Conservation (phyloP, 2,113 vertebrate species). For the Myrmecophaga tridactyla region DNA sequence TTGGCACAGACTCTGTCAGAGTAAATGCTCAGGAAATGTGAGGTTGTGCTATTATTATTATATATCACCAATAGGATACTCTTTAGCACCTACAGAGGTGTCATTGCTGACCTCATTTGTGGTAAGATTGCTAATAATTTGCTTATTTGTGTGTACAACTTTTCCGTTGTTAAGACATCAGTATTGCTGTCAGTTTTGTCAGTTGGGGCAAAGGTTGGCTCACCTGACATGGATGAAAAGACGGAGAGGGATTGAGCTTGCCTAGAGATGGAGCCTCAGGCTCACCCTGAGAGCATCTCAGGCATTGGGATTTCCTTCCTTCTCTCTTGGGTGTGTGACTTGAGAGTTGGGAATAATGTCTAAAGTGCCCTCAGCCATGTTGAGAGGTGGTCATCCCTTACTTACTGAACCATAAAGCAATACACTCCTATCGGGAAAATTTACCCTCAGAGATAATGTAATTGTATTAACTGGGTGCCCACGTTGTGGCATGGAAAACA, state of each 20-base stretch:
- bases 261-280: too few species aligned
- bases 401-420: not conserved
- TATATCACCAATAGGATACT: not conserved
- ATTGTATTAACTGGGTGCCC: not conserved
- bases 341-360: not conserved
- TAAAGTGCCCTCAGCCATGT: not conserved
- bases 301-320: not conserved
- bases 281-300: not conserved
- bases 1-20: not conserved
- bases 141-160: not conserved
- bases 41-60: not conserved
- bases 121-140: not conserved
- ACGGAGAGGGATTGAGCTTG: not conserved
- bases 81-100: not conserved
- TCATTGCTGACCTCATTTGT: too few species aligned
- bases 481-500: not conserved
- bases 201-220: not conserved
- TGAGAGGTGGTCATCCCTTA: not conserved
- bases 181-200: not conserved
- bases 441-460: too few species aligned
- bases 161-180: not conserved
- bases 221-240: too few species aligned
- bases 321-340: not conserved
- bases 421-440: fast-evolving
- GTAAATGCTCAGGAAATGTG: not conserved